Evolutionary conservation across 2,797 vertebrate genomes (phyloP), one percentile per base, ranked within the genome.

Genomic region (Sandelia bainsii): DNA sequence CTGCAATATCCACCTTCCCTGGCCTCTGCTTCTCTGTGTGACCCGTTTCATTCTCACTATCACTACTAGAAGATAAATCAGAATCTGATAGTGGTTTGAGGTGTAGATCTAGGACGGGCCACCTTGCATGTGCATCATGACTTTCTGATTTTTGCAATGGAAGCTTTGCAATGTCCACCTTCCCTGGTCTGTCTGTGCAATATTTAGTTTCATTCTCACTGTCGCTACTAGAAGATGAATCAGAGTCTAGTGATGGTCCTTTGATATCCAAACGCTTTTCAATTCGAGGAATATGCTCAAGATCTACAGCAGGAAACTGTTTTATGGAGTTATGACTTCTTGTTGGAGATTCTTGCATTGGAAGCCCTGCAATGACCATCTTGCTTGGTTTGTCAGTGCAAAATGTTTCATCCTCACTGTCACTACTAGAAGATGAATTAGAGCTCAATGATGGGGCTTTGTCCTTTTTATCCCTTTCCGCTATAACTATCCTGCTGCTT

Each of bases 341-440:
- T n/a, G 10, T 46, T 25, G 6, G 3, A 17, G 25, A 22, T 16
- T 23, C 4, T 48, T 48, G 45, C 5, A 17, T 22, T 22, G 23
- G 40, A 66, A 22, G 7, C 5, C 3, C 9, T n/a, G 19, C 6
- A n/a, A 39, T 44, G 16, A 20, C 0, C 1, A 27, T 4, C 1
- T 16, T 29, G 3, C 25, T 19, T 32, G 25, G 42, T 19, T 22
- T 32, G 3, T 49, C n/a, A 16, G n/a, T 16, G 8, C 7, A n/a
- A 39, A 4, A 13, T 39, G 3, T 76, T 72, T 80, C 59, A 23
- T 70, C 58, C 3, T 8, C 42, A 53, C 57, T 72, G 1, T 85
- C 82, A 68, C 65, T 44, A 57, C 66, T 82, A 23, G 77, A 88
- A 11, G 80, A 77, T 58, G 73, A 74, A n/a, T 66, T 40, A 14